Percentiles rank a stretch among this genome's conserved stretches.
These are phyloP conservation scores for Bilobella aurantiaca DNA, from an alignment of 1,140 invertebrate species.

Conservation along the genomic window DNA sequence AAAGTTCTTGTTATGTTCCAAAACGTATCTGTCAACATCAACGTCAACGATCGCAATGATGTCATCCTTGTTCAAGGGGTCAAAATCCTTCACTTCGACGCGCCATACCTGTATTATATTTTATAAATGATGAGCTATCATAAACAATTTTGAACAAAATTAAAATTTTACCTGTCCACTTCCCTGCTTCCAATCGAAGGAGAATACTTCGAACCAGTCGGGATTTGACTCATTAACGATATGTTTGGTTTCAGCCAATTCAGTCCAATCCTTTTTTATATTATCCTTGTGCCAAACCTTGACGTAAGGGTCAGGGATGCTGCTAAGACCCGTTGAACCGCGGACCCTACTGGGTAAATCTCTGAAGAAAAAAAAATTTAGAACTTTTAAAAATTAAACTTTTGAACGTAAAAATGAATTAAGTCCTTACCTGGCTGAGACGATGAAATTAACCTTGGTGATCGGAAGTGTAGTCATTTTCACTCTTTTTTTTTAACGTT, in stretches of 20 bases:
- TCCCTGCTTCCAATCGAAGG: not conserved
- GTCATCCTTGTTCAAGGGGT: constrained; percentile 3
- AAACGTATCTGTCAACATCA: not conserved
- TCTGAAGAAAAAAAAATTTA: not conserved
- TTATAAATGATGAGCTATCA: not conserved
- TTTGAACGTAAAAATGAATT: not conserved
- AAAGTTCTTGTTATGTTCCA: not conserved
- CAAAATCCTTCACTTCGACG: not conserved
- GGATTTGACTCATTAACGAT: not conserved
- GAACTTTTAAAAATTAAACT: not conserved
- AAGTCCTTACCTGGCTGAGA: not conserved
- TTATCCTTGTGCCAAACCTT: not conserved
- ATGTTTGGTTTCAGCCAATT: not conserved
- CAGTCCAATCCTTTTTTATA: not conserved
- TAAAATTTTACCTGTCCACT: not conserved
- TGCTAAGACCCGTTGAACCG: not conserved
- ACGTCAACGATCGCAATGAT: not conserved
- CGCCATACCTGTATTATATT: not conserved
- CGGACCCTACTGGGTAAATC: not conserved
- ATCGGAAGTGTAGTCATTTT: not conserved
- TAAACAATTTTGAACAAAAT: not conserved
- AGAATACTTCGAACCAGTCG: not conserved
- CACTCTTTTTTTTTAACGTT: not conserved
- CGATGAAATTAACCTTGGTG: not conserved
- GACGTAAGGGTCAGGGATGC: not conserved